Evolutionary conservation across 1,140 invertebrate species (phyloP), one percentile per base, ranked within the genome.

Genomic region (Octopus sinensis): DNA sequence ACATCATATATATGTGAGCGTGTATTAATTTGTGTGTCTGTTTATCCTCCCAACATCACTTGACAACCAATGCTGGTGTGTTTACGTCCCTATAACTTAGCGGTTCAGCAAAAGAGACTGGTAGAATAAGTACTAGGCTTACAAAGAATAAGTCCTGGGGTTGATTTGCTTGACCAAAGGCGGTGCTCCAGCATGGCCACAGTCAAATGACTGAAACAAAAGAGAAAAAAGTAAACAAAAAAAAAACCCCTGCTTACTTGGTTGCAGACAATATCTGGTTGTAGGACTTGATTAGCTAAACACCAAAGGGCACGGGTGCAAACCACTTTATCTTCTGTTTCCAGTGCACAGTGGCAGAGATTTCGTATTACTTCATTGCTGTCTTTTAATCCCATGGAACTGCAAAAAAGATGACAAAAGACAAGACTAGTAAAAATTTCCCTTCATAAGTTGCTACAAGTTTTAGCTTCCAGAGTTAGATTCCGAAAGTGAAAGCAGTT

Each of bases 221-320:
- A 30, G 54, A 51, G 6, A 54, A 9, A 13, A 6, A 30, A 1
- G 77, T 23, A 53, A 30, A 52, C 9, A 78, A 53, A n/a, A 4
- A 10, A 80, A 13, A 30, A 13, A 62, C 13, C 54, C 30, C 62
- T 43, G n/a, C 78, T 68, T 53, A 88, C 87, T 83, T 88, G 75
- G 53, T 80, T 52, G 51, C 10, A 62, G 6, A 89, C 62, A 13
- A 86, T 62, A 17, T 83, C 82, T n/a, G 73, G 76, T 73, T 80
- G 51, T 17, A 89, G 12, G 76, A 81, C 83, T 71, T 89, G 88
- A 71, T 84, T 85, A 4, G 82, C 75, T 17, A 89, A 71, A 82
- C 86, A 87, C 88, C 87, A 88, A 9, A 89, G 80, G 2, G 86
- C 86, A 79, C 84, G 80, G 5, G 86, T 86, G 79, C 87, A 86